phyloP scores from a whole-genome alignment of 2,888 invertebrate genomes.

The Antitype chi region DNA sequence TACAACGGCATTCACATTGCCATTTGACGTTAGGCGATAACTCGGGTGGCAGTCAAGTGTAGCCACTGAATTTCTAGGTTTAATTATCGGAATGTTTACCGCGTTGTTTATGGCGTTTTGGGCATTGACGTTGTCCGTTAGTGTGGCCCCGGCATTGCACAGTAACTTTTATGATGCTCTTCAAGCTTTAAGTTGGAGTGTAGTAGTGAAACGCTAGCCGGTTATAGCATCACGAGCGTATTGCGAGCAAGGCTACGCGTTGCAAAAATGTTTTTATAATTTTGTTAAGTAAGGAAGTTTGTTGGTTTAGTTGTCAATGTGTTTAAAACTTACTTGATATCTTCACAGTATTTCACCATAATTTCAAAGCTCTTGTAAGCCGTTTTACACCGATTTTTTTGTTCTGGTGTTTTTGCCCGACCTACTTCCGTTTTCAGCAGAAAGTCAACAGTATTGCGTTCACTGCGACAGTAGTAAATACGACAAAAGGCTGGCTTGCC shows the following conservation, averaged over 20 bases:
- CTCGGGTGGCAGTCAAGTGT: too few species aligned
- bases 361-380: conserved; percentile 95
- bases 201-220: background rate
- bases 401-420: conserved; percentile 90
- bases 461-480: conserved; percentile 96
- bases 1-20: too few species aligned
- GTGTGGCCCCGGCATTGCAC: too few species aligned
- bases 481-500: conserved; percentile 97
- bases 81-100: too few species aligned
- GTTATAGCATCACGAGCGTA: background rate
- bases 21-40: too few species aligned
- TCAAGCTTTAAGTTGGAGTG: background rate
- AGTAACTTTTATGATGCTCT: background rate
- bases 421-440: conserved; percentile 94
- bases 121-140: too few species aligned
- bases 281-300: background rate
- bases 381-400: conserved; percentile 91
- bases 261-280: background rate
- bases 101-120: too few species aligned
- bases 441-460: conserved; percentile 95
- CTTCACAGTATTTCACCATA: conserved; percentile 96
- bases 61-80: too few species aligned
- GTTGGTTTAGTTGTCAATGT: background rate
- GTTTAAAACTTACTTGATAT: conserved; percentile 91
- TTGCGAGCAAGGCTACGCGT: background rate